A percentile compares a stretch with the other conserved stretches of the same genome.
Conservation (phyloP, 2,888 invertebrate species). For the Gandaritis pyraliata region DNA sequence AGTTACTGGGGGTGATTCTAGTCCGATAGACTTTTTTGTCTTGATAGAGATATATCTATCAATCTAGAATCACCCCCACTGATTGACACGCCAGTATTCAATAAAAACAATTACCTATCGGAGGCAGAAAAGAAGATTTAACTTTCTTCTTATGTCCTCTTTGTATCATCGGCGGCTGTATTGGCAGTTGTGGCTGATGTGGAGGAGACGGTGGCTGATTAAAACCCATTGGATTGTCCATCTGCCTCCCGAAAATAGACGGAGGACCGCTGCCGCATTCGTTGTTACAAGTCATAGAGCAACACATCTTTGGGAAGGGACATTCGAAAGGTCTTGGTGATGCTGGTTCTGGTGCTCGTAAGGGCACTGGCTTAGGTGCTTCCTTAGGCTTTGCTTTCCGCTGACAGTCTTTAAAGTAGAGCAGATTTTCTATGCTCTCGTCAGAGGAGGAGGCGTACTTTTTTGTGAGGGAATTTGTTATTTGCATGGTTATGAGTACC, state of each 20-base stretch:
- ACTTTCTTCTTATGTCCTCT: conserved; percentile 55
- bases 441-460: conserved; percentile 59
- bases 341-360: conserved; percentile 30
- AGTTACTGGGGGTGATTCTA: too few species aligned
- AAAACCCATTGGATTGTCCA: conserved; percentile 33
- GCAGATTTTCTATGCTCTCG: conserved; percentile 73
- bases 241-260: conserved; percentile 43
- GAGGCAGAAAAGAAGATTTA: conserved; percentile 44
- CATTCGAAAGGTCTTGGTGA: conserved; percentile 46
- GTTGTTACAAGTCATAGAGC: conserved; percentile 67
- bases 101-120: conserved; percentile 17
- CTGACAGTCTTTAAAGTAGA: conserved; percentile 73
- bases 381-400: conserved; percentile 46
- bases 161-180: conserved; percentile 38
- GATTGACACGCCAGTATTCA: too few species aligned
- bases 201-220: conserved; percentile 26
- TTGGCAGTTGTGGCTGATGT: conserved; percentile 28
- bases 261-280: conserved; percentile 48
- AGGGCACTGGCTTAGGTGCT: not conserved
- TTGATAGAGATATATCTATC: too few species aligned
- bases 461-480: conserved; percentile 50
- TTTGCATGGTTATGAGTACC: conserved; percentile 58
- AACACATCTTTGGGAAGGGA: conserved; percentile 69
- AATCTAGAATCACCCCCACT: too few species aligned
- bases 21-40: too few species aligned